phyloP scores from a whole-genome alignment of 2,888 invertebrate genomes.

The Hecatera dysodea region DNA sequence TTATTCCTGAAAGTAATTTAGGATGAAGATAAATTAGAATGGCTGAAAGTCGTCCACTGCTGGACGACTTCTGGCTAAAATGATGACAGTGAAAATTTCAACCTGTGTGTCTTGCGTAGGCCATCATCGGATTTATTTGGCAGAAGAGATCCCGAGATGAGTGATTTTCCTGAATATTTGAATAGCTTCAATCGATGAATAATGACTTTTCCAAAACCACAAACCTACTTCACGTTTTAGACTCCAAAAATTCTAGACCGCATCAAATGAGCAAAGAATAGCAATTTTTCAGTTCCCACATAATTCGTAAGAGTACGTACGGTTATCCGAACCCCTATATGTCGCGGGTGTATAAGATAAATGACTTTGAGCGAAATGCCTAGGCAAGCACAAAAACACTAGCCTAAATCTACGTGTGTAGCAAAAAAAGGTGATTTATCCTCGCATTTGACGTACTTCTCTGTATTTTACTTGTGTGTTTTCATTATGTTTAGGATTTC shows the following conservation, averaged over 20 bases:
- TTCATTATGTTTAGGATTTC: slow-evolving; percentile 39
- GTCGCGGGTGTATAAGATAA: slow-evolving; percentile 61
- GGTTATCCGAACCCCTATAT: slow-evolving; percentile 41
- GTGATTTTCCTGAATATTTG: not conserved
- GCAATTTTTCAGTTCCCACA: slow-evolving; percentile 41
- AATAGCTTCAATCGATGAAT: not conserved
- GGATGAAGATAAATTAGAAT: too few species aligned
- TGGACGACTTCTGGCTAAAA: too few species aligned
- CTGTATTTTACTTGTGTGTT: slow-evolving; percentile 36
- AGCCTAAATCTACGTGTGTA: slow-evolving; percentile 42
- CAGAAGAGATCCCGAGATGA: not conserved
- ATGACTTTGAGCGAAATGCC: slow-evolving; percentile 51
- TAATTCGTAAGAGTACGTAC: slow-evolving; percentile 26
- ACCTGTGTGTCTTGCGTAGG: too few species aligned
- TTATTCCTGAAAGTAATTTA: too few species aligned
- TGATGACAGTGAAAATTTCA: too few species aligned
- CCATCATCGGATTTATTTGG: too few species aligned
- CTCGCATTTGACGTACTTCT: slow-evolving; percentile 48
- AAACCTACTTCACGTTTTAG: not conserved
- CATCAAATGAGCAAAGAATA: slow-evolving; percentile 24
- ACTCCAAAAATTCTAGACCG: not conserved
- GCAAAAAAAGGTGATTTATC: slow-evolving; percentile 61
- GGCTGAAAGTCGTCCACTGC: too few species aligned
- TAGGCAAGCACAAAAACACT: slow-evolving; percentile 62
- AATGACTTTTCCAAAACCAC: not conserved